phyloP scores from a whole-genome alignment of 2,888 invertebrate genomes.

The Catocala nupta region DNA sequence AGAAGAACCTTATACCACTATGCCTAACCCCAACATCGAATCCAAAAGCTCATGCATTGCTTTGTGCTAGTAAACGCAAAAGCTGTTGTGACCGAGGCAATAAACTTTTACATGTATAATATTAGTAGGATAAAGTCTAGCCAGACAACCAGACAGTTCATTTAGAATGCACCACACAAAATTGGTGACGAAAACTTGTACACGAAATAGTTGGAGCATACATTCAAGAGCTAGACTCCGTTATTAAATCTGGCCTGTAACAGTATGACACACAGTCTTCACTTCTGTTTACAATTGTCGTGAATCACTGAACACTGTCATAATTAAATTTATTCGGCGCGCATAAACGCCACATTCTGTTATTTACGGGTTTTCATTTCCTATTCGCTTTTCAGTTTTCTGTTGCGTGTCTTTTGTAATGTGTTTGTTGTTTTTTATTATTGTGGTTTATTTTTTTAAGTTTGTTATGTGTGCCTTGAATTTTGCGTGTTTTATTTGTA shows the following conservation, averaged over 20 bases:
- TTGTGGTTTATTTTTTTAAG: conserved; percentile 3
- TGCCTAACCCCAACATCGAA: no score
- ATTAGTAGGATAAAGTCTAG: background rate
- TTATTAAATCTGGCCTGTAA: background rate
- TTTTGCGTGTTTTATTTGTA: no score
- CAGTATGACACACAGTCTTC: conserved; percentile 21
- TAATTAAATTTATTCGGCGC: conserved; percentile 78
- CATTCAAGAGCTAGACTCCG: background rate
- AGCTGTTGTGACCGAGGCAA: no score
- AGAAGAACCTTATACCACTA: no score
- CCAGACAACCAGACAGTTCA: conserved; percentile 1
- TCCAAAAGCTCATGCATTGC: no score
- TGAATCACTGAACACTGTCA: conserved; percentile 63
- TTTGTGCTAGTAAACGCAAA: no score
- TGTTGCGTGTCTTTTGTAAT: conserved; percentile 53
- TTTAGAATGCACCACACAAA: background rate
- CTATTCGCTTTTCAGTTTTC: conserved; percentile 63
- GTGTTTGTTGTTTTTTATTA: conserved; percentile 30
- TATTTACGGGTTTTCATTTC: conserved; percentile 75
- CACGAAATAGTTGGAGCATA: background rate
- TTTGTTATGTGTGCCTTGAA: background rate
- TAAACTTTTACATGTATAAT: no score
- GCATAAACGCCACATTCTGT: conserved; percentile 67
- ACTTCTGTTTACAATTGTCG: conserved; percentile 41
- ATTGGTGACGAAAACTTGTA: background rate